Conservation (phyloP, 2,888 invertebrate species). For the Parnassius mnemosyne region DNA sequence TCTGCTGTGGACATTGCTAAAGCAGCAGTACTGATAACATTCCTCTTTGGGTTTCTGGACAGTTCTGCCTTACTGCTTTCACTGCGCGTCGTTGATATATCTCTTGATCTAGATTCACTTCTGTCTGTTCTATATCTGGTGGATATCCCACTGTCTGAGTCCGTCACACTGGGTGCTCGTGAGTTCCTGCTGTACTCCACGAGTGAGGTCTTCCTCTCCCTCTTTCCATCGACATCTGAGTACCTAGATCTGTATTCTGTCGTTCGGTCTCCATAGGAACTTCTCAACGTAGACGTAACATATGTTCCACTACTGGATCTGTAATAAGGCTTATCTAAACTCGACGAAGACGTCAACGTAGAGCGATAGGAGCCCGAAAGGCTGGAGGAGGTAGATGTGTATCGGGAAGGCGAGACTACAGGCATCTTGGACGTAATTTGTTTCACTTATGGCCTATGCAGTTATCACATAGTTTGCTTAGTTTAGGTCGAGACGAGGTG, state of each 20-base stretch:
- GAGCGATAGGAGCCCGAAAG: conserved; percentile 75
- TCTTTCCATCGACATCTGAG: conserved; percentile 64
- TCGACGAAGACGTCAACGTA: conserved; percentile 66
- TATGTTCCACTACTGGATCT: conserved; percentile 67
- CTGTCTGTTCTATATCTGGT: conserved; percentile 61
- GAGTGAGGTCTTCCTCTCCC: conserved; percentile 64
- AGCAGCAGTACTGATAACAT: conserved; percentile 72
- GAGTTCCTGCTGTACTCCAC: conserved; percentile 62
- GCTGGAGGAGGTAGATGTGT: conserved; percentile 62
- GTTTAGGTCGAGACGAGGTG: conserved; percentile 24
- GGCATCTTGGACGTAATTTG: conserved; percentile 66
- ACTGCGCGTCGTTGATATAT: conserved; percentile 76
- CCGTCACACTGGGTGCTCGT: conserved; percentile 69
- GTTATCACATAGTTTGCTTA: conserved; percentile 35
- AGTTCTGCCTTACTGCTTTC: conserved; percentile 74
- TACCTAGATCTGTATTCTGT: conserved; percentile 65
- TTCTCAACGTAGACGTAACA: conserved; percentile 56
- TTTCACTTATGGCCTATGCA: conserved; percentile 30
- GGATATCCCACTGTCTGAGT: conserved; percentile 71
- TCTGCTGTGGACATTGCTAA: conserved; percentile 83
- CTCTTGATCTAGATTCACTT: conserved; percentile 77
- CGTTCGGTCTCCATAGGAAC: conserved; percentile 56
- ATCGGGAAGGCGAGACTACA: conserved; percentile 80
- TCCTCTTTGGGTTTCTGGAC: conserved; percentile 64
- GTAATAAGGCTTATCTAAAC: conserved; percentile 79